Base-by-base conservation (phyloP, 2,888 invertebrate genomes). In the Melipona bicolor region DNA sequence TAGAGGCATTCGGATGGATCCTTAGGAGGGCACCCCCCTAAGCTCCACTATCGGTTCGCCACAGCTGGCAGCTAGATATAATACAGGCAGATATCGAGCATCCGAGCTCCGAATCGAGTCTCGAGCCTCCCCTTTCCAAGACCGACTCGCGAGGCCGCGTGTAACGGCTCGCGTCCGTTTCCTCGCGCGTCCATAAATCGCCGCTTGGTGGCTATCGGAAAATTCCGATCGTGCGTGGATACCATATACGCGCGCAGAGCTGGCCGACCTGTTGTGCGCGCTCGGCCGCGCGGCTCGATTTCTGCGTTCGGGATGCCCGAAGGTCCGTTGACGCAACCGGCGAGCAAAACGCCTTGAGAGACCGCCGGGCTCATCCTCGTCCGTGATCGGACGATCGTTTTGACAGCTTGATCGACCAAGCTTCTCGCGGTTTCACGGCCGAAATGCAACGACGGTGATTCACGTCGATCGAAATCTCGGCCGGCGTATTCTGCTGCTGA, bases 201-300 rank as follows among this genome's bases (percentile, higher is more conserved):
- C 86, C 68, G 75, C 71, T 75, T 77, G 84, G 65, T 87, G 87
- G 88, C 89, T 92, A 92, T 93, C 92, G 91, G 91, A 92, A 93
- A 93, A 92, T 92, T 92, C 91, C 93, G 83, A 92, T 92, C 92
- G 88, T 89, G 83, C 86, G 88, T 89, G 89, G 87, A 86, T 86
- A 87, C 92, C 91, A 89, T 92, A 90, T 92, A 90, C 88, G 87
- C 85, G 77, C 69, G 77, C 75, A 76, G 69, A 80, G 56, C 75
- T 65, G 65, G 70, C 73, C 79, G 84, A 76, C 73, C 69, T 69
- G 71, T 73, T 75, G 32, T 62, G 73, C 69, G 50, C 77, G 50
- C 72, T 81, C 61, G 59, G 68, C 73, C 67, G 65, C 71, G 65
- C 62, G 54, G 62, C 70, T 59, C 36, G 75, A 61, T 73, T 61